Conservation (phyloP, 2,797 vertebrate genomes). For the Eleutherodactylus coqui region DNA sequence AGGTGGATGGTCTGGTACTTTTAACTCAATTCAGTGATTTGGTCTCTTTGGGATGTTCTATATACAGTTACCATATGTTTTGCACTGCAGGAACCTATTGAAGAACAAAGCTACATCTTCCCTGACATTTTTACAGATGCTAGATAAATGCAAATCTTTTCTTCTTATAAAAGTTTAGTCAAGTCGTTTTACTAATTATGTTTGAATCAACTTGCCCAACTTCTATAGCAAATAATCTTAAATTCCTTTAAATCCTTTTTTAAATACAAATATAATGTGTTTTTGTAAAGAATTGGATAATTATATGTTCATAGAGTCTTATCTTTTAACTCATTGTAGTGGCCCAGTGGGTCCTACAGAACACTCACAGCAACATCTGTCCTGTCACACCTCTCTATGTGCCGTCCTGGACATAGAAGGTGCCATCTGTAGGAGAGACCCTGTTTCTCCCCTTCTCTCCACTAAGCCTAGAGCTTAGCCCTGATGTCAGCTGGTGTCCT, state of each 20-base stretch:
- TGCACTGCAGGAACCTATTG: conserved; percentile 52
- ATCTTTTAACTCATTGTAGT: no score
- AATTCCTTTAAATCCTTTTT: neutral
- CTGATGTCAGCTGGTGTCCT: no score
- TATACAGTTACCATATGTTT: conserved; percentile 60
- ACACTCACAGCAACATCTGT: no score
- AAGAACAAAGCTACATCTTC: conserved; percentile 55
- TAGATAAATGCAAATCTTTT: conserved; percentile 53
- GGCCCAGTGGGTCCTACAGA: no score
- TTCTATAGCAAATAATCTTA: neutral
- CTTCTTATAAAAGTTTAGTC: conserved; percentile 44
- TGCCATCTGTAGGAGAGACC: no score
- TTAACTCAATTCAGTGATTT: conserved; percentile 52
- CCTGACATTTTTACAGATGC: conserved; percentile 48
- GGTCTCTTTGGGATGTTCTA: conserved; percentile 54
- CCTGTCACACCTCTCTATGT: no score
- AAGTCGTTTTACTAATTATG: conserved; percentile 18
- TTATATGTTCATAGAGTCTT: neutral
- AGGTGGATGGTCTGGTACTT: conserved; percentile 62
- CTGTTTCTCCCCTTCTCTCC: no score
- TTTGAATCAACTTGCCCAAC: neutral
- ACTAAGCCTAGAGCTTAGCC: no score
- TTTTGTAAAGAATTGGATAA: neutral
- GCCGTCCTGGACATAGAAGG: no score
- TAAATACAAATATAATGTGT: neutral